A percentile compares a stretch with the other conserved stretches of the same genome.
Evolutionary conservation across 2,113 vertebrate species (phyloP).

Genomic region (Hemibagrus wyckioides): DNA sequence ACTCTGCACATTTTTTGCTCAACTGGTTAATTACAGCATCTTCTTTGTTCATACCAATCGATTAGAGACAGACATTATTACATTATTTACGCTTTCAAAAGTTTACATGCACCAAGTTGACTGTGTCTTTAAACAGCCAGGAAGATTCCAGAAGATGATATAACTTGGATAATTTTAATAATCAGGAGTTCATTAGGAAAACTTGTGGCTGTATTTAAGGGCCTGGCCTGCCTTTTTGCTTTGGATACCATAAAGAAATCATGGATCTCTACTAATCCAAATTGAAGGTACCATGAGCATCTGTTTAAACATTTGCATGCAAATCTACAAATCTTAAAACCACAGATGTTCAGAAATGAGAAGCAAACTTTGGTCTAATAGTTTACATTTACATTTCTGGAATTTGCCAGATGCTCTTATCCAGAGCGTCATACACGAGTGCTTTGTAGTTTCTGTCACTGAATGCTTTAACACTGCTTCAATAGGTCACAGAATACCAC

Average conservation of each 20-base stretch:
- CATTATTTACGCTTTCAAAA: not conserved
- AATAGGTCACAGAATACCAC: no score
- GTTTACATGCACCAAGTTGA: not conserved
- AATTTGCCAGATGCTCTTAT: no score
- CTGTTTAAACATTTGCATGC: not conserved
- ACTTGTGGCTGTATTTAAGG: no score
- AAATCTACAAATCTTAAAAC: not conserved
- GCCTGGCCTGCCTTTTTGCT: not conserved
- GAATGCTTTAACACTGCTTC: no score
- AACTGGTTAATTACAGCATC: not conserved
- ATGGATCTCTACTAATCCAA: no score
- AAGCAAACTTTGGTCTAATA: no score
- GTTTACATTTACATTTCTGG: no score
- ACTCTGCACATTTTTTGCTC: no score
- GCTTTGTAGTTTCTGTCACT: no score
- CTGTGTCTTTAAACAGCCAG: not conserved
- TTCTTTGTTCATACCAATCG: not conserved
- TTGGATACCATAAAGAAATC: no score
- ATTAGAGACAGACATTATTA: not conserved
- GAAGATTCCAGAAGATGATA: not conserved
- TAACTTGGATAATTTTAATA: not conserved
- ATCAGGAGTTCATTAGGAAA: no score
- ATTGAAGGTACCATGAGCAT: not conserved
- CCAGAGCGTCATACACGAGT: no score
- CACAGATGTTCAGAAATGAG: not conserved